These are phyloP conservation scores for Zosterops hypoxanthus DNA, from an alignment of 2,113 vertebrate genomes.

Conservation along the genomic window DNA sequence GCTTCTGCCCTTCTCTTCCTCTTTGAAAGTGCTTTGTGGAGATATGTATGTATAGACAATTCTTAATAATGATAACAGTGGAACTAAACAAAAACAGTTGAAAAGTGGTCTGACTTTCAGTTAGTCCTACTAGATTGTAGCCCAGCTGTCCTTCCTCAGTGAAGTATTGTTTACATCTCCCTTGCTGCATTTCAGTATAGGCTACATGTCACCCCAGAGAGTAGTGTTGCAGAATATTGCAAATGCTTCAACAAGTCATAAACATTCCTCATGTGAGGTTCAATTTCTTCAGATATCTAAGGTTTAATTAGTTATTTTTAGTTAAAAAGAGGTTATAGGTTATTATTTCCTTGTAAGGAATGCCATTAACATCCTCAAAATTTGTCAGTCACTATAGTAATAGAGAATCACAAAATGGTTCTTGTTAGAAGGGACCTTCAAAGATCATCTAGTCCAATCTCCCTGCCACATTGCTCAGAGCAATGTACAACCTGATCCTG, in stretches of 20 bases:
- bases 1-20: background rate
- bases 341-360: background rate
- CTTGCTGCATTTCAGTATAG: background rate
- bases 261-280: background rate
- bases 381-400: background rate
- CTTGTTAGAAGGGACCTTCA: background rate
- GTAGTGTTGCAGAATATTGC: background rate
- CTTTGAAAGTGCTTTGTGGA: background rate
- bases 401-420: background rate
- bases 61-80: background rate
- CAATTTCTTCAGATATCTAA: background rate
- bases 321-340: background rate
- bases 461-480: background rate
- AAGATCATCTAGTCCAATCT: background rate
- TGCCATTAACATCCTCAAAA: background rate
- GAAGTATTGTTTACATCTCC: background rate
- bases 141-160: background rate
- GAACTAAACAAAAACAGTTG: background rate
- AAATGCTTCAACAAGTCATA: background rate
- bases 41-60: background rate
- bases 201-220: accelerated
- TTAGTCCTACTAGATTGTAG: background rate
- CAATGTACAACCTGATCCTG: background rate
- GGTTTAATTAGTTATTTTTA: background rate
- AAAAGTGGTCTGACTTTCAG: background rate